Percentiles rank a stretch among this genome's conserved stretches.
Evolutionary conservation across 2,113 vertebrate genomes (phyloP).

Genomic region (Ictalurus furcatus): DNA sequence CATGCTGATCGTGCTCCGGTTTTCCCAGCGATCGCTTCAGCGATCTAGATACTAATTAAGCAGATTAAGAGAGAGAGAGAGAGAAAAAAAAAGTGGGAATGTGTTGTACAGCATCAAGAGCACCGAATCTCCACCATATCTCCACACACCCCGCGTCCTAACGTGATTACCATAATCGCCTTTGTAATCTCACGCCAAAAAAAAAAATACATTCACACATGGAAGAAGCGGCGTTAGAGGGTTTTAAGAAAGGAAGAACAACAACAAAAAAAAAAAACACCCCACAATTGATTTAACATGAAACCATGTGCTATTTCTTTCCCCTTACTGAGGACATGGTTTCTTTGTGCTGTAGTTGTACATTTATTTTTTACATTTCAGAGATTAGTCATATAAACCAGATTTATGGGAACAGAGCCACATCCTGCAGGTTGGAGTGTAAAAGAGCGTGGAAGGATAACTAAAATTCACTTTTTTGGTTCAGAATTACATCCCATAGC

Average conservation of each 20-base stretch:
- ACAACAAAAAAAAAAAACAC: not conserved
- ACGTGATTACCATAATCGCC: constrained; percentile 47
- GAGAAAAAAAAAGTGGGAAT: not conserved
- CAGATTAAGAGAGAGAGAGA: constrained; percentile 36
- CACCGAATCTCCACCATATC: constrained; percentile 1
- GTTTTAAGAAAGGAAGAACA: constrained; percentile 31
- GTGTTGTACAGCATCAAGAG: not conserved
- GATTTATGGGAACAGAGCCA: not conserved
- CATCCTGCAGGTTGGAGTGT: not conserved
- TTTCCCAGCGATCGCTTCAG: constrained; percentile 11
- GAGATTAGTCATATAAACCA: not conserved
- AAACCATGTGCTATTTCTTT: not conserved
- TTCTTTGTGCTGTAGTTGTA: not conserved
- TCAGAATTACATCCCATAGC: not conserved
- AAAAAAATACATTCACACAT: not conserved
- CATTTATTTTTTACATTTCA: not conserved
- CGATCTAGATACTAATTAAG: constrained; percentile 45
- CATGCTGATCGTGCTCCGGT: constrained; percentile 26
- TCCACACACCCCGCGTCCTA: constrained; percentile 39
- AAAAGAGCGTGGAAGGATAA: not conserved
- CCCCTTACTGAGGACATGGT: not conserved
- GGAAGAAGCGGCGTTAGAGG: constrained; percentile 34
- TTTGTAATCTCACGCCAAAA: constrained; percentile 49
- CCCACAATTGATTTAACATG: constrained; percentile 16
- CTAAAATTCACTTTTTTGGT: not conserved